Evolutionary conservation across 2,888 invertebrate genomes (phyloP).

Genomic region (Plebejus argus): DNA sequence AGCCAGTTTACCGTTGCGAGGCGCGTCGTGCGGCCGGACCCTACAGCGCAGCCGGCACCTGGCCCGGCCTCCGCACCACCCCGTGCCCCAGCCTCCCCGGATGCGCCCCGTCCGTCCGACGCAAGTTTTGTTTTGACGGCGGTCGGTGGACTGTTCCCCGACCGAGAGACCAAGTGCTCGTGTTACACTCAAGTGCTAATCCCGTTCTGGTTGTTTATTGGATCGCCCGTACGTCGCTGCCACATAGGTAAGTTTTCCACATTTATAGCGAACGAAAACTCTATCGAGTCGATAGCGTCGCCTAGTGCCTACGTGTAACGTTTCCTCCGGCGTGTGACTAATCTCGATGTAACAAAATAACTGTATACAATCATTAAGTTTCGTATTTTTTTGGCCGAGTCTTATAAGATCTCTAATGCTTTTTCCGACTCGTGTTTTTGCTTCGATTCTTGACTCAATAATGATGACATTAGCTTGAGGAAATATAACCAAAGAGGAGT

Average conservation of each 20-base stretch:
- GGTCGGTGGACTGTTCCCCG: constrained; percentile 60
- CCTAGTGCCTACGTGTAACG: constrained; percentile 36
- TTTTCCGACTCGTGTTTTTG: neutral
- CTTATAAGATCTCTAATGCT: constrained; percentile 17
- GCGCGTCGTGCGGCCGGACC: constrained; percentile 80
- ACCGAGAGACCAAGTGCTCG: constrained; percentile 73
- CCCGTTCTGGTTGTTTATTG: constrained; percentile 74
- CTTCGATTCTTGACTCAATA: neutral
- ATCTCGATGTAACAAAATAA: constrained; percentile 37
- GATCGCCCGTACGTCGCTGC: constrained; percentile 62
- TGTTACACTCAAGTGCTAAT: constrained; percentile 76
- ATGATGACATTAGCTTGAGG: neutral
- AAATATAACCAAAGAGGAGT: neutral
- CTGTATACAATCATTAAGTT: constrained; percentile 28
- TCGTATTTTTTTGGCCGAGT: neutral
- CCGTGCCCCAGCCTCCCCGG: constrained; percentile 49
- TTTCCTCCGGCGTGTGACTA: constrained; percentile 41
- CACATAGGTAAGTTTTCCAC: constrained; percentile 60
- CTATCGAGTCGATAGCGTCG: neutral
- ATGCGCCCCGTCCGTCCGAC: constrained; percentile 53
- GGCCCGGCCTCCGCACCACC: constrained; percentile 52
- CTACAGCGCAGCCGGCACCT: constrained; percentile 74
- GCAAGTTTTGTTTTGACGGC: constrained; percentile 53
- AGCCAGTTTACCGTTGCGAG: constrained; percentile 81
- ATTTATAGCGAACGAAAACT: constrained; percentile 33